Base-by-base conservation (phyloP, 2,797 vertebrate genomes). In the Poeciliopsis gracilis region DNA sequence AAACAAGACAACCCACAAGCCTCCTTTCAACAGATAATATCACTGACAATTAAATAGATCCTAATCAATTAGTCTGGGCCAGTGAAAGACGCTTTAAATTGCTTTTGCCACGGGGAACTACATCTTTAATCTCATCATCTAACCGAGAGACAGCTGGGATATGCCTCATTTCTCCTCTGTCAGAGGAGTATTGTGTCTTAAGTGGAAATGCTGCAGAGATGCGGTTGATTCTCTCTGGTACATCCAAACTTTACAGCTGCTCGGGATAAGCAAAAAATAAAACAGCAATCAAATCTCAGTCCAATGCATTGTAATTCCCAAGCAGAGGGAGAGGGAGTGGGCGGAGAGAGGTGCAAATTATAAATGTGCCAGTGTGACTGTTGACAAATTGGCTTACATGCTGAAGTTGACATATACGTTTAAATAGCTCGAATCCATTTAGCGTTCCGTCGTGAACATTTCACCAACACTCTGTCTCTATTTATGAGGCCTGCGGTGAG, bases 331-430 rank as follows among this genome's bases (percentile, higher is more conserved):
- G 71, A 5, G 11, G 1, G 20, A 30, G 45, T 45, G 55, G 1
- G 20, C 3, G 8, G 49, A 23, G 53, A 81, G 61, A 77, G 45
- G 4, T 25, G 36, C 28, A 45, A 67, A 67, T 70, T 73, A 73
- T 55, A 73, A 76, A 82, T 55, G 79, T 69, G 72, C 67, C 83
- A 63, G 67, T 47, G 73, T 83, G 88, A 86, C 87, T 80, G 79
- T 25, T 93, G 88, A 93, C 86, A 83, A 89, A 93, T 92, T 86
- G 90, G 82, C 53, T 75, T 18, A 45, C 78, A 81, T 79, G 89
- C 74, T 83, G 79, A 88, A 88, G 87, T 81, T 90, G 91, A 90
- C 84, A 74, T 71, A 74, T 57, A 81, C 9, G 57, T 85, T 89
- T 85, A 90, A 91, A 91, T 80, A 80, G 88, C 86, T 51, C 63